Evolutionary conservation across 2,888 invertebrate genomes (phyloP).

Genomic region (Microdon myrmicae): DNA sequence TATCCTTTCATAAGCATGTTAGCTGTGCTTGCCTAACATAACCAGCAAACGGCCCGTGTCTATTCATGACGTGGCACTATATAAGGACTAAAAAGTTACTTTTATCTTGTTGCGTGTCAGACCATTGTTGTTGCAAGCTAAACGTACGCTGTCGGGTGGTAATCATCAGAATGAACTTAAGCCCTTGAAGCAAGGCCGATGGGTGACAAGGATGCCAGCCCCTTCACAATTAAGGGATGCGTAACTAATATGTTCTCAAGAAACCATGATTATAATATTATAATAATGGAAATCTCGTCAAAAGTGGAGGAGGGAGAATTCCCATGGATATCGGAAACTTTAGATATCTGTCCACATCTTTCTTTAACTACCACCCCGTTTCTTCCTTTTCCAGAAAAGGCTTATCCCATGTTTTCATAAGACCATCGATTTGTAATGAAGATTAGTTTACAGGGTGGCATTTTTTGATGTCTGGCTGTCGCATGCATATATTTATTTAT

Average conservation of each 20-base stretch:
- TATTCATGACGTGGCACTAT: no score
- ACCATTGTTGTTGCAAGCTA: conserved; percentile 20
- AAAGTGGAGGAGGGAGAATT: conserved; percentile 36
- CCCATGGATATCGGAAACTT: no score
- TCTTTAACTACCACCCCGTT: conserved; percentile 15
- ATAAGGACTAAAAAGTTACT: conserved; percentile 20
- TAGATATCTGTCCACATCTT: conserved; percentile 20
- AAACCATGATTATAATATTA: conserved; percentile 51
- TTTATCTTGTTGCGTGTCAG: conserved; percentile 42
- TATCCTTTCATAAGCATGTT: conserved; percentile 40
- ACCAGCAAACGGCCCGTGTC: no score
- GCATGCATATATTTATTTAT: no score
- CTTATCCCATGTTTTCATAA: conserved; percentile 29
- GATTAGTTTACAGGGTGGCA: no score
- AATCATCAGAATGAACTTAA: conserved; percentile 35
- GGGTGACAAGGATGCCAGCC: conserved; percentile 39
- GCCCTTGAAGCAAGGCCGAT: conserved; percentile 35
- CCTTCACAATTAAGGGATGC: conserved; percentile 31
- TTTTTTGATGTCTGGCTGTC: no score
- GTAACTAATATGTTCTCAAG: conserved; percentile 8
- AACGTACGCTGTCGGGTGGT: conserved; percentile 9
- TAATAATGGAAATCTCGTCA: conserved; percentile 43
- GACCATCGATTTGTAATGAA: conserved; percentile 29
- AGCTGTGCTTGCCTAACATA: no score
- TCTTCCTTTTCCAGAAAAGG: no score